Conservation (phyloP, 2,113 vertebrate genomes). For the Sander vitreus region DNA sequence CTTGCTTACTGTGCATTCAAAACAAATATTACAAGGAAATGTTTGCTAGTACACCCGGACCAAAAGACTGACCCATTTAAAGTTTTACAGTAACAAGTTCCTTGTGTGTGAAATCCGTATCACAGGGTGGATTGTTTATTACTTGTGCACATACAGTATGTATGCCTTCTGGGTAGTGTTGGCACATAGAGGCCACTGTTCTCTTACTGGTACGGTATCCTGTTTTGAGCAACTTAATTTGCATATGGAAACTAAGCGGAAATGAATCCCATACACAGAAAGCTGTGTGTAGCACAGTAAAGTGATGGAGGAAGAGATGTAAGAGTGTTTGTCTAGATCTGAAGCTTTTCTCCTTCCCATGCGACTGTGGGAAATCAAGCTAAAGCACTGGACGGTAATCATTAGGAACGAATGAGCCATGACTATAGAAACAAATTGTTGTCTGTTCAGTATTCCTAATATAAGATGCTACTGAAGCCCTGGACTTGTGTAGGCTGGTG, state of each 20-base stretch:
- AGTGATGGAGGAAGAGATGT: neutral
- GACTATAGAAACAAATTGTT: neutral
- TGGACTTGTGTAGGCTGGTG: neutral
- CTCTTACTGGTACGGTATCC: neutral
- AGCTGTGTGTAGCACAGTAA: neutral
- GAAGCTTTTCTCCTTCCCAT: too few species aligned
- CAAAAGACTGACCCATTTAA: neutral
- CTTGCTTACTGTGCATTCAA: neutral
- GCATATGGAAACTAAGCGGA: slow-evolving; percentile 24
- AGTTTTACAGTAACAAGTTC: slow-evolving; percentile 55
- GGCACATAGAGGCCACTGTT: slow-evolving; percentile 39
- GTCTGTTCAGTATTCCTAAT: neutral
- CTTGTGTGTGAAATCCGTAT: neutral
- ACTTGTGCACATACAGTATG: too few species aligned
- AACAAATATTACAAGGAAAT: slow-evolving; percentile 58
- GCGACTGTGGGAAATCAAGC: neutral
- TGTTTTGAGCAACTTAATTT: slow-evolving; percentile 24
- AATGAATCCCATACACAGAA: neutral
- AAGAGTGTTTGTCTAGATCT: too few species aligned
- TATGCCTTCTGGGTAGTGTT: neutral
- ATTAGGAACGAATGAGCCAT: neutral
- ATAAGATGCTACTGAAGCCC: neutral
- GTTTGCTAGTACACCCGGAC: neutral
- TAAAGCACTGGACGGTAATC: neutral
- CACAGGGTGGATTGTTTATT: neutral